Percentiles rank a stretch among this genome's conserved stretches.
These are phyloP conservation scores for Sarcophaga subvicina DNA, from an alignment of 2,888 invertebrate genomes.

Conservation along the genomic window DNA sequence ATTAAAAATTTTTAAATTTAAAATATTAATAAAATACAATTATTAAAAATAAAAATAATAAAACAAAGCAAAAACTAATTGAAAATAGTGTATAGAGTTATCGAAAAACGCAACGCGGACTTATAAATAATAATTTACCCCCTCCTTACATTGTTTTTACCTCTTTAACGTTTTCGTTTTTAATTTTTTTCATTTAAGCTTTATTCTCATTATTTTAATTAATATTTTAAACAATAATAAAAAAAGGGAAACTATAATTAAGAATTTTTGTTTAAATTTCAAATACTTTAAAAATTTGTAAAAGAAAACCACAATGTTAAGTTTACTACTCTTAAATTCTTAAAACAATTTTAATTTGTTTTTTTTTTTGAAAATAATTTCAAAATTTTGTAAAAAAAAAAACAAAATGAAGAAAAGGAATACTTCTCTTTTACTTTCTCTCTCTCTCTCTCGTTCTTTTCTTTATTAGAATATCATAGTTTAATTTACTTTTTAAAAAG, in stretches of 20 bases:
- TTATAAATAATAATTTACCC: constrained; percentile 29
- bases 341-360: too few relatives aligned
- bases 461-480: not conserved
- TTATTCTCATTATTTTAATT: constrained; percentile 24
- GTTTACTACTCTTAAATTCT: too few relatives aligned
- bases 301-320: too few relatives aligned
- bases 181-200: constrained; percentile 36
- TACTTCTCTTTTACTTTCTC: not conserved
- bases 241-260: not conserved
- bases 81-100: constrained; percentile 41
- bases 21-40: constrained; percentile 37
- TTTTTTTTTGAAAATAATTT: too few relatives aligned
- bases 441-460: not conserved
- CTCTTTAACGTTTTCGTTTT: not conserved
- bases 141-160: not conserved
- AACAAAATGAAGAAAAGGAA: not conserved
- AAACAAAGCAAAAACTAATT: too few relatives aligned
- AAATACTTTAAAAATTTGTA: not conserved
- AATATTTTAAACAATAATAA: not conserved
- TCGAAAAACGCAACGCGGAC: constrained; percentile 18
- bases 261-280: not conserved
- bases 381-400: not conserved
- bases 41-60: constrained; percentile 6
- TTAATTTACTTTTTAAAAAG: not conserved
- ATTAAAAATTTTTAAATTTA: constrained; percentile 1